Conservation (phyloP, 2,113 vertebrate genomes). For the Amphiprion percula region DNA sequence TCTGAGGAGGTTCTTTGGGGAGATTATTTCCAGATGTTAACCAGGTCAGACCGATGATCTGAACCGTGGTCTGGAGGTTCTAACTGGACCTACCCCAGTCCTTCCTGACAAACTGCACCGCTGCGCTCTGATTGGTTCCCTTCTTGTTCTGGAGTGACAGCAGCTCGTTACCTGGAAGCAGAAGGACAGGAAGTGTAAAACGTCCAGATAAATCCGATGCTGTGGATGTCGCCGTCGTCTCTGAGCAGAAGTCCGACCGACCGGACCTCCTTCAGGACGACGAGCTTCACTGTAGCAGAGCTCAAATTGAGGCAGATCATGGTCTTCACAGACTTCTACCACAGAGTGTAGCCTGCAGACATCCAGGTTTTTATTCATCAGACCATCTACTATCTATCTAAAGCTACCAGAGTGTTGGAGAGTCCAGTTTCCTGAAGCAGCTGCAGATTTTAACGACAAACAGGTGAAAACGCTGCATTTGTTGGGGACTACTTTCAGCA, state of each 20-base stretch:
- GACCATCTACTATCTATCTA: too few relatives aligned
- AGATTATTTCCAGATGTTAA: too few relatives aligned
- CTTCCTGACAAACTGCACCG: constrained; percentile 88
- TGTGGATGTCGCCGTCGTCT: background rate
- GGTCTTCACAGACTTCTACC: constrained; percentile 56
- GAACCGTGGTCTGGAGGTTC: background rate
- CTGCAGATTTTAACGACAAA: too few relatives aligned
- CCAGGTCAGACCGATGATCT: too few relatives aligned
- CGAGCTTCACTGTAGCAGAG: constrained; percentile 45
- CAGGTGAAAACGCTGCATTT: too few relatives aligned
- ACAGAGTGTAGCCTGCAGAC: constrained; percentile 65
- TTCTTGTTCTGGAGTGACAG: constrained; percentile 92
- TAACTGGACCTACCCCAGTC: constrained; percentile 88
- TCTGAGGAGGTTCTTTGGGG: too few relatives aligned
- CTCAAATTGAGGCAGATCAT: constrained; percentile 74
- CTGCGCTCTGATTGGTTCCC: constrained; percentile 84
- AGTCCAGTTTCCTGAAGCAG: too few relatives aligned
- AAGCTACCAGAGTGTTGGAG: too few relatives aligned
- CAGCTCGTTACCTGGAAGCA: constrained; percentile 87
- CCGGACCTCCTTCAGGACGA: background rate
- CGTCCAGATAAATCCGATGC: background rate
- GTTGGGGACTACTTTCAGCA: too few relatives aligned
- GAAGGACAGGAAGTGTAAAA: rapidly evolving
- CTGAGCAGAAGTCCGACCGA: background rate
- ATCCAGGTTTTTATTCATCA: too few relatives aligned